Base-by-base conservation (phyloP, 2,113 vertebrate genomes). In the Pelvicachromis taeniatus region DNA sequence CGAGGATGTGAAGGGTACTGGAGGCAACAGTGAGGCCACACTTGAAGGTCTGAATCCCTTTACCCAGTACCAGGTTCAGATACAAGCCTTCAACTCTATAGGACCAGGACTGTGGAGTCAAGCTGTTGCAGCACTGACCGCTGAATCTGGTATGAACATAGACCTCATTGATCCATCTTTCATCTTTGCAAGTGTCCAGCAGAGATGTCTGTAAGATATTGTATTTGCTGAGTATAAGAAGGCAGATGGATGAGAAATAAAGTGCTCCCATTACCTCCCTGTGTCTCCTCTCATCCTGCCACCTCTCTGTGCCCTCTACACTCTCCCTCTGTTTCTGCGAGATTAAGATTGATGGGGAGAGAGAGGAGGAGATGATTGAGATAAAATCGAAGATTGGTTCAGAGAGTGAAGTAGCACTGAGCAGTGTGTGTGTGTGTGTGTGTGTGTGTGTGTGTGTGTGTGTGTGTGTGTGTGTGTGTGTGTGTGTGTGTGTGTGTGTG, bases 81-180 rank as follows among this genome's bases (percentile, higher is more conserved):
- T 99, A 88, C 98, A 99, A 87, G 97, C 97, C 40, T 98, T 97
- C 94, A 99, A 99, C 19, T 97, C 98, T 87, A 98, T 98, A 0
- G 98, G 98, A 54, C 94, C 97, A 0, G 98, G 98, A 81, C 98
- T 97, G 0, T 99, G 98, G 98, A 99, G 98, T 1, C 95, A 95
- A 23, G 63, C 91, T 1, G 95, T 98, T 4, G 85, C 95, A 2
- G 97, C 97, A 1, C 96, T 95, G 1, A 99, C 98, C 0, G 94
- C 97, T 0, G 98, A 99, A 86, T 98, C 97, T 1, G 97, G 98
- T 99, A 85, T 92, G 48, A 78, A 70, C n/a, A 21, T 14, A 84
- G 23, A 77, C 59, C 61, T 87, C 23, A 75, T 61, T 81, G 26
- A 78, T 21, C 63, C 55, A 29, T 53, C 11, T 81, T 83, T 82